Evolutionary conservation across 2,888 invertebrate genomes (phyloP).

Genomic region (Tholera decimalis): DNA sequence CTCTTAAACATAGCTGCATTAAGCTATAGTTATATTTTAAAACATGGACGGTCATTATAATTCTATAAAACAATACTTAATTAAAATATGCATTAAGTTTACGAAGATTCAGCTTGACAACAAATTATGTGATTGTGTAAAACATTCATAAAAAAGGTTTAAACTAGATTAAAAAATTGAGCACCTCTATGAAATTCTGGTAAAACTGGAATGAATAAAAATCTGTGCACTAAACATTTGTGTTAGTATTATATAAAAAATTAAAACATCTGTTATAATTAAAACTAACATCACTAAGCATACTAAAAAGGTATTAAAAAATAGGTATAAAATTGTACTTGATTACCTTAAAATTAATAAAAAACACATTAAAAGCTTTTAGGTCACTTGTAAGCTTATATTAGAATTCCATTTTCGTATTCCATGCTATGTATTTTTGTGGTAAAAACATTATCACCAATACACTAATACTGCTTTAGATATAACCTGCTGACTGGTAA

Average conservation of each 20-base stretch:
- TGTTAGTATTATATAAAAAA: slow-evolving; percentile 10
- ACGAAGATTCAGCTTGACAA: neutral
- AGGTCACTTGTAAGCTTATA: neutral
- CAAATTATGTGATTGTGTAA: slow-evolving; percentile 20
- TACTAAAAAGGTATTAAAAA: neutral
- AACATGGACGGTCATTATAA: slow-evolving; percentile 42
- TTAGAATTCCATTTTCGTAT: neutral
- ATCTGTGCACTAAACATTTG: slow-evolving; percentile 16
- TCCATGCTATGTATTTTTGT: neutral
- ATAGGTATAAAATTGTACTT: slow-evolving; percentile 51
- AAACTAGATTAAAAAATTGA: slow-evolving; percentile 44
- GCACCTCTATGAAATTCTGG: slow-evolving; percentile 21
- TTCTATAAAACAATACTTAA: slow-evolving; percentile 22
- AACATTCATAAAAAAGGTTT: slow-evolving; percentile 2
- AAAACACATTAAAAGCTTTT: slow-evolving; percentile 7
- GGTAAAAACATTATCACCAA: neutral
- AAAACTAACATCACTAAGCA: neutral
- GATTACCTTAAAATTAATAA: slow-evolving; percentile 23
- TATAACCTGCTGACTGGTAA: neutral
- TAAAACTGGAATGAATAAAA: slow-evolving; percentile 27
- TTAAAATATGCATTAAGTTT: slow-evolving; percentile 21
- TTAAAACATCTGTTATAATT: neutral
- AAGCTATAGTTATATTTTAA: slow-evolving; percentile 1
- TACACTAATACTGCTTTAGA: neutral
- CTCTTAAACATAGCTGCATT: neutral